Evolutionary conservation across 2,888 invertebrate genomes (phyloP).

Genomic region (Epinotia nisella): DNA sequence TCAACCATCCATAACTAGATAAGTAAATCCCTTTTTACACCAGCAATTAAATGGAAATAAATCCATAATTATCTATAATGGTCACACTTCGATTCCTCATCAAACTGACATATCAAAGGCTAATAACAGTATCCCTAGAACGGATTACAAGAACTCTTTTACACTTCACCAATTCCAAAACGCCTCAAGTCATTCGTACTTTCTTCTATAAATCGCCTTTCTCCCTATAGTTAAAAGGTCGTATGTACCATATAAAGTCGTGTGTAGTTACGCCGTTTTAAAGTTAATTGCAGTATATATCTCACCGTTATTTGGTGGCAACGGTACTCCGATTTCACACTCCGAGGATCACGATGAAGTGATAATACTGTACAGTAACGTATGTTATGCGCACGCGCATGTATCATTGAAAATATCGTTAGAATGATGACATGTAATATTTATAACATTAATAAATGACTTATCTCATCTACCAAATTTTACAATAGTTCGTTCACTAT

Average conservation of each 20-base stretch:
- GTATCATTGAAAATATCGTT: too few relatives aligned
- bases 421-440: too few relatives aligned
- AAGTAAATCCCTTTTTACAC: background rate
- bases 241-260: background rate
- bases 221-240: background rate
- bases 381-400: background rate
- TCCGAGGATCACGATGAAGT: constrained; percentile 26
- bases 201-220: background rate
- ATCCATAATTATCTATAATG: constrained; percentile 15
- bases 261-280: background rate
- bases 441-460: too few relatives aligned
- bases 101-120: constrained; percentile 41
- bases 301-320: constrained; percentile 41
- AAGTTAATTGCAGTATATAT: background rate
- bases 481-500: too few relatives aligned
- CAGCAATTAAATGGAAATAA: constrained; percentile 24
- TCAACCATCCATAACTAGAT: background rate
- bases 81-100: constrained; percentile 24
- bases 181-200: background rate
- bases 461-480: too few relatives aligned
- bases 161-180: background rate
- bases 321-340: constrained; percentile 43
- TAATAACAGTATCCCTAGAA: constrained; percentile 39
- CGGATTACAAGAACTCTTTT: constrained; percentile 36
- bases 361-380: constrained; percentile 17